Base-by-base conservation (phyloP, 2,888 invertebrate genomes). In the Vesta saturnalis region DNA sequence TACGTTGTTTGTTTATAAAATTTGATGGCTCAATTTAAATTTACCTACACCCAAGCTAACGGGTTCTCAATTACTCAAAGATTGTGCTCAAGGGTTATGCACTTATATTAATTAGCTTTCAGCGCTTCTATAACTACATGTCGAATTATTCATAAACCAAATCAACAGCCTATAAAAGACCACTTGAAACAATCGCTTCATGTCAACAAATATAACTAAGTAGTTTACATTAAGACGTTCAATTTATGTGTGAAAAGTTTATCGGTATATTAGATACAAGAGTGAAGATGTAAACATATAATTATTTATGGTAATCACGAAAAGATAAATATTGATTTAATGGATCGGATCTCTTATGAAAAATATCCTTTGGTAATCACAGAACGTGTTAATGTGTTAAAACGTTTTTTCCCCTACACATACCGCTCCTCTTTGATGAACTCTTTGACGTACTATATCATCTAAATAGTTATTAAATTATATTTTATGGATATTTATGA, bases 201-300 rank as follows among this genome's bases (percentile, higher is more conserved):
- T 66, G 73, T 73, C 74, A 73, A 73, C 74, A 73, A 72, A 74
- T 73, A 74, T 71, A 70, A 72, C 74, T 76, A 74, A 74, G 76
- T 76, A 73, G 76, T 73, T 72, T 76, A 73, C 73, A 70, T 73
- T 71, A 72, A 72, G 72, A 67, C 65, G 61, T 60, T 67, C 70
- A 71, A 73, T 72, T 73, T 74, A 73, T 74, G 72, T 74, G 67
- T 47, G 65, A 47, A 61, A 56, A 66, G 68, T 72, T 72, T 71
- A 73, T 74, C 74, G 68, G 39, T 67, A 60, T 69, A 71, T 67
- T 72, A 67, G 67, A 69, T 65, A 69, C 64, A 62, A 60, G 65
- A 66, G 61, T 63, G 70, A 52, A 47, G 69, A 54, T 73, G 73
- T 73, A 73, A 73, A 73, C 72, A 73, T 22, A 65, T 55, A 61